These are phyloP conservation scores for Scomberomorus guttatus DNA, from an alignment of 2,797 vertebrate species.

Conservation along the genomic window DNA sequence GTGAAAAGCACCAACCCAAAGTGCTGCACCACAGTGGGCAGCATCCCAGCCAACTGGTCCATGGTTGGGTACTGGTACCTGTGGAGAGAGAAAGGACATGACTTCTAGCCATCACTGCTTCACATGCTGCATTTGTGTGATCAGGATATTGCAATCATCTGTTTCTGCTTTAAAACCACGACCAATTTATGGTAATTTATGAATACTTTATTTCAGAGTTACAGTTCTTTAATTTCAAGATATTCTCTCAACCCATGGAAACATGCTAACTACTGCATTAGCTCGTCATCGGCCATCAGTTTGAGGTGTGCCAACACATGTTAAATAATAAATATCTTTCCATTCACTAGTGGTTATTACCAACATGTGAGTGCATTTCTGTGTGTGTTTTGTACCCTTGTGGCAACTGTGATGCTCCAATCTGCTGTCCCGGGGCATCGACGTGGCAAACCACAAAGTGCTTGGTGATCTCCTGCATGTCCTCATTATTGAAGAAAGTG, in stretches of 20 bases:
- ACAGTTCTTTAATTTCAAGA: too few species aligned
- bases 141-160: background rate
- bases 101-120: background rate
- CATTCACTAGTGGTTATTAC: background rate
- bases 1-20: slow-evolving; percentile 88
- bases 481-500: slow-evolving; percentile 94
- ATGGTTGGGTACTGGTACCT: slow-evolving; percentile 98
- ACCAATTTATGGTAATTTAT: background rate
- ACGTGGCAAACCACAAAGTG: slow-evolving; percentile 97
- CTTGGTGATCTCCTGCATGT: slow-evolving; percentile 98
- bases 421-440: slow-evolving; percentile 95
- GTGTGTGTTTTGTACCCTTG: slow-evolving; percentile 77
- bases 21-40: slow-evolving; percentile 95
- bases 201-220: background rate
- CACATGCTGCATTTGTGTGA: background rate
- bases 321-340: background rate
- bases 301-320: background rate
- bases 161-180: background rate
- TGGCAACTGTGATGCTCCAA: slow-evolving; percentile 91
- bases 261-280: background rate
- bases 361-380: background rate
- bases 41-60: slow-evolving; percentile 97
- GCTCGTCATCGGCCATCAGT: background rate
- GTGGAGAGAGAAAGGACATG: slow-evolving; percentile 28
- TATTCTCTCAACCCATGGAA: background rate